A percentile compares a stretch with the other conserved stretches of the same genome.
Evolutionary conservation across 2,888 invertebrate genomes (phyloP).

Genomic region (Acanthoscelides obtectus): DNA sequence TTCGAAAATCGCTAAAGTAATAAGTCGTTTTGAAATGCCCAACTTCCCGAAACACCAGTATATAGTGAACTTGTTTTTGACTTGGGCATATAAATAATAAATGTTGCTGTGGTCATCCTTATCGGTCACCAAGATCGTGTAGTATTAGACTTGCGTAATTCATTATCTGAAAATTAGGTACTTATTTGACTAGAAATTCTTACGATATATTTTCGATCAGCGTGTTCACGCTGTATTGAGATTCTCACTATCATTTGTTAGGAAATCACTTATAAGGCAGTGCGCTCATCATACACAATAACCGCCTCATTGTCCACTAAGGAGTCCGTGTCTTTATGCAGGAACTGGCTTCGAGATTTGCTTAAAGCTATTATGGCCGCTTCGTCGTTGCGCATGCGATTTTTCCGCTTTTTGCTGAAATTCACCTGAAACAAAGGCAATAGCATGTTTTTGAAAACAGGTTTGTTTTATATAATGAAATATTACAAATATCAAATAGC

Average conservation of each 20-base stretch:
- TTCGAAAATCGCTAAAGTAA: too few relatives aligned
- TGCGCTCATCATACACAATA: constrained; percentile 77
- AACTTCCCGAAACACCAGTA: too few relatives aligned
- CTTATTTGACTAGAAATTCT: not conserved
- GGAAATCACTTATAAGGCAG: constrained; percentile 55
- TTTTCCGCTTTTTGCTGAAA: constrained; percentile 73
- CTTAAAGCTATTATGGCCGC: constrained; percentile 74
- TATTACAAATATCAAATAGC: too few relatives aligned
- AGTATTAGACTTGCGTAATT: not conserved
- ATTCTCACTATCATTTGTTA: not conserved
- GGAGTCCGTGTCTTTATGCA: constrained; percentile 57
- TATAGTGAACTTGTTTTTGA: too few relatives aligned
- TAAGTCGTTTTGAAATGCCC: too few relatives aligned
- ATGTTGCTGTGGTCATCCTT: too few relatives aligned
- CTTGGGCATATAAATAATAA: too few relatives aligned
- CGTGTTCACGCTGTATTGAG: not conserved
- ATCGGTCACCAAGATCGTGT: not conserved
- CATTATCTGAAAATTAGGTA: not conserved
- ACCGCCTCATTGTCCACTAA: constrained; percentile 74
- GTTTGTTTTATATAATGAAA: too few relatives aligned
- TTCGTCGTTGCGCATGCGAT: constrained; percentile 76
- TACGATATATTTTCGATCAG: not conserved
- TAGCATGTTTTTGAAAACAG: too few relatives aligned
- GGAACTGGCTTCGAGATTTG: constrained; percentile 64
- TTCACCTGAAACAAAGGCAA: constrained; percentile 54